Evolutionary conservation across 2,797 vertebrate species (phyloP).

Genomic region (Sebastes baramenuke): DNA sequence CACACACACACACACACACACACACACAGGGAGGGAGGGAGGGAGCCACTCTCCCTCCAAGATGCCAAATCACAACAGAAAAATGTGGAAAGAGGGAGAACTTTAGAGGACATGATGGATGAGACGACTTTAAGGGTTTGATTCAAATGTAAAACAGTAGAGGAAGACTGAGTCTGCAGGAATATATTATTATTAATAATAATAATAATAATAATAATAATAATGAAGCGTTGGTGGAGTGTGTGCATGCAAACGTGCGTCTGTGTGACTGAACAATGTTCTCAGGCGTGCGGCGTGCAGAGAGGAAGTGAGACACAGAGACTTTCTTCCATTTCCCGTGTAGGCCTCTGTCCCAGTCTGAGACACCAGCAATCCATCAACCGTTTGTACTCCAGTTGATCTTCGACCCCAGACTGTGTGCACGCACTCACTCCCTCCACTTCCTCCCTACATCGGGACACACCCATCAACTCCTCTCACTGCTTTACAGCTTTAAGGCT

Average conservation of each 20-base stretch:
- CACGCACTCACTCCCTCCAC: neutral
- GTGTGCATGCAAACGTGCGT: neutral
- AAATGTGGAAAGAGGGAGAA: slow-evolving; percentile 20
- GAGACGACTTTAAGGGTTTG: neutral
- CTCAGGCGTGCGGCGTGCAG: neutral
- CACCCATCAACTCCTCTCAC: no score
- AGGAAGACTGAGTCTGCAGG: neutral
- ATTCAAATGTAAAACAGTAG: neutral
- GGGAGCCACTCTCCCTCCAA: slow-evolving; percentile 35
- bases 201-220: no score
- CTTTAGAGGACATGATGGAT: slow-evolving; percentile 6
- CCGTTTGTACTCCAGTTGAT: neutral
- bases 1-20: slow-evolving; percentile 58
- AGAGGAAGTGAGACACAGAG: neutral
- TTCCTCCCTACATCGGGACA: no score
- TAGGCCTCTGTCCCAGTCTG: neutral
- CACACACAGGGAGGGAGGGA: slow-evolving; percentile 38
- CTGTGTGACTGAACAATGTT: neutral
- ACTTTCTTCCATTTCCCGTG: neutral
- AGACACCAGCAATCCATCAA: neutral
- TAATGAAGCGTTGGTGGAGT: neutral
- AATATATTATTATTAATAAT: no score
- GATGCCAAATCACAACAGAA: slow-evolving; percentile 42
- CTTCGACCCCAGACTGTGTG: neutral
- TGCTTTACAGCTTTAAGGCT: no score